Conservation (phyloP, 2,888 invertebrate species). For the Tricholauxania praeusta region DNA sequence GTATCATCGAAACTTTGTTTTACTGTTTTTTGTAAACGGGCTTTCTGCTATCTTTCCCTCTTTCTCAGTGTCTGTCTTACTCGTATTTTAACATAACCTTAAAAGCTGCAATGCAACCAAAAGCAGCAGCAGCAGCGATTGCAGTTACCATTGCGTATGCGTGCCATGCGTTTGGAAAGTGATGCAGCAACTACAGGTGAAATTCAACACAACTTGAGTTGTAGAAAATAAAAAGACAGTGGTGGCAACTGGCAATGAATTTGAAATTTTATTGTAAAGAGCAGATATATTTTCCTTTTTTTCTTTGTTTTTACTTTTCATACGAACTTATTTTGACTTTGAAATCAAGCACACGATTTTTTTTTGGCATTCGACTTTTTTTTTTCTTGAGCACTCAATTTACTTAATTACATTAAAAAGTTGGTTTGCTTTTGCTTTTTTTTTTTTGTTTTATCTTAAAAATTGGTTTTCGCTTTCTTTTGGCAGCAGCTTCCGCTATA, state of each 20-base stretch:
- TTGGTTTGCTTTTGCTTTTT: neutral
- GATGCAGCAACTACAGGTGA: slow-evolving; percentile 10
- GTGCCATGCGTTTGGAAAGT: slow-evolving; percentile 33
- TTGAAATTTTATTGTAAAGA: slow-evolving; percentile 11
- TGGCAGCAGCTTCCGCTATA: neutral
- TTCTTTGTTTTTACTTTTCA: neutral
- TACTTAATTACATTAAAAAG: neutral
- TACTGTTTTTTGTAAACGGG: neutral
- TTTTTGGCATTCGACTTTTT: neutral
- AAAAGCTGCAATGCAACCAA: neutral
- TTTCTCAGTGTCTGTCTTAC: too few species aligned
- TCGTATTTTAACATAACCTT: too few species aligned
- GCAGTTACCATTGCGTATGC: slow-evolving; percentile 21
- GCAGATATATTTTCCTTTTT: neutral
- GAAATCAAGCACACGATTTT: slow-evolving; percentile 5
- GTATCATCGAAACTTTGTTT: neutral
- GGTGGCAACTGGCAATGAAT: slow-evolving; percentile 21
- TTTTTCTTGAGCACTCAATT: neutral
- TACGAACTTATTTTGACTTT: neutral
- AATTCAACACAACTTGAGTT: slow-evolving; percentile 2
- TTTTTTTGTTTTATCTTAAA: neutral
- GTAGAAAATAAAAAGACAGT: too few species aligned
- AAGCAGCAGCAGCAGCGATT: neutral
- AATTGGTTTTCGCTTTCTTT: slow-evolving; percentile 4
- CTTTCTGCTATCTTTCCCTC: neutral